phyloP scores from a whole-genome alignment of 2,888 invertebrate species.

The Pedicia rivosa region DNA sequence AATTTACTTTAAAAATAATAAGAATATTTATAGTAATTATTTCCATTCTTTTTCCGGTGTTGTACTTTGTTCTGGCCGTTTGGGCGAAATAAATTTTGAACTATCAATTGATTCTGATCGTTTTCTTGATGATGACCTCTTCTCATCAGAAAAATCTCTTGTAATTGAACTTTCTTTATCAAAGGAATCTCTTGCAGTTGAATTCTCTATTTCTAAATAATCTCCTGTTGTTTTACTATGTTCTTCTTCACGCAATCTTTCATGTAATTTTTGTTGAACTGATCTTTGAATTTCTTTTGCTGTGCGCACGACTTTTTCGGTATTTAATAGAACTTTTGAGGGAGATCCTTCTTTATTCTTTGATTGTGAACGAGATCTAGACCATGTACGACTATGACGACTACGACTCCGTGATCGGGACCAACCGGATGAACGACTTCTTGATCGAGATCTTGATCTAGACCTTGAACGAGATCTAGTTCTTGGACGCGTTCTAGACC shows the following conservation, averaged over 20 bases:
- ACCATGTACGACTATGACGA: constrained; percentile 15
- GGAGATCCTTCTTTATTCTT: constrained; percentile 16
- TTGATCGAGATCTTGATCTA: constrained; percentile 27
- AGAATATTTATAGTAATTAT: too few species aligned
- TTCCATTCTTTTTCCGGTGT: constrained; percentile 10
- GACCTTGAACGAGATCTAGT: constrained; percentile 20
- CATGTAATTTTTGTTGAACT: constrained; percentile 23
- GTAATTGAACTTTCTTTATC: not conserved
- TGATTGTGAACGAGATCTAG: constrained; percentile 16
- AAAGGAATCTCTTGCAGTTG: not conserved
- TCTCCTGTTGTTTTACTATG: not conserved
- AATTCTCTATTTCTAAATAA: not conserved
- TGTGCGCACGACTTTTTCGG: constrained; percentile 23
- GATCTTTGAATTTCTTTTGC: constrained; percentile 25
- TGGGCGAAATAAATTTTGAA: constrained; percentile 14
- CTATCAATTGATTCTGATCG: constrained; percentile 12
- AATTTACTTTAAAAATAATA: too few species aligned
- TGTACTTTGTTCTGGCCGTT: constrained; percentile 11
- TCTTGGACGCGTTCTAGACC: constrained; percentile 22
- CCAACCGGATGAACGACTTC: constrained; percentile 18
- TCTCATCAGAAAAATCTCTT: too few species aligned
- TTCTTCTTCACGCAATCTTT: constrained; percentile 21
- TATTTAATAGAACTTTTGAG: constrained; percentile 16
- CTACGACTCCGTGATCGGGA: constrained; percentile 12
- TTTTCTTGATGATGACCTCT: constrained; percentile 3